Base-by-base conservation (phyloP, 2,797 vertebrate genomes). In the Lithobates pipiens region DNA sequence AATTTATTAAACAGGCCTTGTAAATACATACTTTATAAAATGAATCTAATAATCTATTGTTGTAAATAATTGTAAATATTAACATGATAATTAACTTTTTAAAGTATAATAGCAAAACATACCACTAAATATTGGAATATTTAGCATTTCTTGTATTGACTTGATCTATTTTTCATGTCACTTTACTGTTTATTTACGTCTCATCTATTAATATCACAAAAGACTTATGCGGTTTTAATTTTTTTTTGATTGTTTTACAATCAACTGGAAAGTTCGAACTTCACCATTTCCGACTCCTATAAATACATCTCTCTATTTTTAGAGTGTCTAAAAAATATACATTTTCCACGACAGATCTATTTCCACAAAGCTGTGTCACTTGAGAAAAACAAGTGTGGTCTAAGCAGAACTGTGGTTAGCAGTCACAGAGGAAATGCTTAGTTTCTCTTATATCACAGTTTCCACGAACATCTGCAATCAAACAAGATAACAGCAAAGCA, bases 351-450 rank as follows among this genome's bases (percentile, higher is more conserved):
- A 81, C 85, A 86, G 84, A 71, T 87, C 86, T 90, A 71, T 89
- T 89, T 87, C 89, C 87, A 88, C 84, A 89, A 84, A 88, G 85
- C 85, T 88, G 80, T 84, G 85, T 89, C 88, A 89, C 74, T 76
- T 76, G 83, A 88, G 80, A 89, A 85, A 90, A 90, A 89, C 88
- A 90, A 89, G 83, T 79, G 88, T 88, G 89, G 90, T 91, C 91
- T 91, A 80, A 83, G 69, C 44, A 68, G 50, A 39, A 46, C 34
- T 84, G 86, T 73, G 81, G 86, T 84, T 87, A 87, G 69, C 27
- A 50, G 81, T 70, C 80, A 83, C 70, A 83, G 42, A 87, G 86
- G 86, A 87, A 87, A 81, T 87, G 76, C 44, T 83, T 75, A 57
- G 80, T 87, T 83, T 79, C 85, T 83, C 76, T 87, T 83, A 46